Evolutionary conservation across 2,797 vertebrate species (phyloP), one percentile per base, ranked within the genome.

Genomic region (Myoxocephalus aenaeus): DNA sequence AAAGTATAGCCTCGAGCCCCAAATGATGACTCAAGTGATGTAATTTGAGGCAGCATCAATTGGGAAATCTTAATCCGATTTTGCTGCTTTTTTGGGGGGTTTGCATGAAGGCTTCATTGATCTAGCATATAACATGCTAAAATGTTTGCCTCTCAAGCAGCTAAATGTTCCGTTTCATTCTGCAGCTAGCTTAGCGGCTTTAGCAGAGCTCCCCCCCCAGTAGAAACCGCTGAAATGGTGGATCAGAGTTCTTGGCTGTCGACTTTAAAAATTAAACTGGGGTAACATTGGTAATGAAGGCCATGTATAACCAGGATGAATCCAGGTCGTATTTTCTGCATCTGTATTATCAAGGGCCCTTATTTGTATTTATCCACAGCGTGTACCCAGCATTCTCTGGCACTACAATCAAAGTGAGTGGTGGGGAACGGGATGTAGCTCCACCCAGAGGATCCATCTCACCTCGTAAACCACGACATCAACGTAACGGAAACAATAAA

Each of bases 341-440:
- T 76, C 32, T 66, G 18, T 53, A 46, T 27, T 12, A 53, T 65
- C 38, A 57, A 40, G n/a, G 57, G 27, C 40, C 15, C 46, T 10
- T 42, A 13, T 62, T 64, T 29, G 17, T 38, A 15, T 40, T 70
- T 65, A 62, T 66, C 67, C 38, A 48, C 22, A 51, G 27, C 59
- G 12, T 74, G 36, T 27, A 7, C 29, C 46, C 44, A 64, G 42
- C 17, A 0, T 54, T 54, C 22, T 66, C 18, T 48, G 34, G 22
- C 50, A 32, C 13, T 38, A 12, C 74, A 81, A 79, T 84, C 54
- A 77, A 44, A 65, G 20, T 29, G 40, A 80, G 50, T 78, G 13
- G 56, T 74, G 34, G 22, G 25, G 46, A 44, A 75, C 46, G 27
- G 9, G 40, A 17, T 50, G 38, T 29, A 40, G 65, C 50, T 57